phyloP scores from a whole-genome alignment of 2,113 vertebrate genomes.

The Paradisaea rubra region DNA sequence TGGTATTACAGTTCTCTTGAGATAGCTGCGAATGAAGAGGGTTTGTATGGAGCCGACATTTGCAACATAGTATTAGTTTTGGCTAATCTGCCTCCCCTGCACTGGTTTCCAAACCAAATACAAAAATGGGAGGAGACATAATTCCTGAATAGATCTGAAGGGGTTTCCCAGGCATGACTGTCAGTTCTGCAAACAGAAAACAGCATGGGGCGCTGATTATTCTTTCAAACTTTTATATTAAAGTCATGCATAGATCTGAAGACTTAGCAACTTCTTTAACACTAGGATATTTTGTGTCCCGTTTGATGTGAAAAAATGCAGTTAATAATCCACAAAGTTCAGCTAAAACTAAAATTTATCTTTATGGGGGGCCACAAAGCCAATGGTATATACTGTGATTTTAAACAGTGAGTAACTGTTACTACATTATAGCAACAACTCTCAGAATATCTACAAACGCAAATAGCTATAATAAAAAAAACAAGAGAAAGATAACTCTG shows the following conservation, averaged over 20 bases:
- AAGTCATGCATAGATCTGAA: background rate
- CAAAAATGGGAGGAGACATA: background rate
- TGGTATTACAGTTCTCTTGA: background rate
- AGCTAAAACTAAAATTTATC: background rate
- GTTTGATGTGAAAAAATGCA: background rate
- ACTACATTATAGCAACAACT: background rate
- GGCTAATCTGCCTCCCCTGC: background rate
- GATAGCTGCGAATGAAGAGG: background rate
- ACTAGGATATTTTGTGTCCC: background rate
- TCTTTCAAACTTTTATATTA: background rate
- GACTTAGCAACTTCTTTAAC: background rate
- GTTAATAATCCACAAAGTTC: background rate
- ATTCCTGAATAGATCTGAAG: background rate
- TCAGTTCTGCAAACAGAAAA: background rate
- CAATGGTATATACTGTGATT: background rate
- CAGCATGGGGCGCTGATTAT: background rate
- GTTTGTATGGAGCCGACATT: background rate
- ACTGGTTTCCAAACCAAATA: background rate
- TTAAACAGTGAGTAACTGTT: background rate
- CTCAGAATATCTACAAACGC: background rate
- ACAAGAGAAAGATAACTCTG: background rate
- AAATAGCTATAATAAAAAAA: background rate
- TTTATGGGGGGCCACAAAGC: background rate
- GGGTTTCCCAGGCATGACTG: background rate
- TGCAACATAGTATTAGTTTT: background rate